Base-by-base conservation (phyloP, 2,888 invertebrate genomes). In the Lasioglossum lativentre region DNA sequence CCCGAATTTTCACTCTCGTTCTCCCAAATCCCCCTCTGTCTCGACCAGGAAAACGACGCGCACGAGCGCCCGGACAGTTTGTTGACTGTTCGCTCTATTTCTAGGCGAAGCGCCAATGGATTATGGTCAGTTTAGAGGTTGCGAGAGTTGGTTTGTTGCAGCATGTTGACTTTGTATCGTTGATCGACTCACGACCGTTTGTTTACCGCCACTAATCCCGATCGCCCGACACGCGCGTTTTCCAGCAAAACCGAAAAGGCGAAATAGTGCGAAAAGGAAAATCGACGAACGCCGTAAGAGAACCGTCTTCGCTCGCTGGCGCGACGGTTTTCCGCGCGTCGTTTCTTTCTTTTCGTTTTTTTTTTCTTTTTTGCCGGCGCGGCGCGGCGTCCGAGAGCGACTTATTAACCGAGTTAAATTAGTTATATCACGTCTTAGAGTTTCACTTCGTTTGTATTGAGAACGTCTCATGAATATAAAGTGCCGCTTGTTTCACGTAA, bases 31-130 rank as follows among this genome's bases (percentile, higher is more conserved):
- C 68, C 59, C 68, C 84, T 27, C 23, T 77, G 63, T 80, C 72
- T 82, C 86, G 82, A 75, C 79, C 70, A 75, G 80, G 81, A 89
- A 86, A 66, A 86, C 80, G 77, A 88, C 85, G 88, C 88, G 88
- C 85, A 85, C 66, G 89, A 80, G 81, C 85, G 86, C 86, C 85
- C 82, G 82, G 71, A 88, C 40, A 40, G 68, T 68, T 68, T 63
- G 68, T 38, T 47, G 34, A 93, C 88, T 84, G 82, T 93, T 90
- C 87, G 84, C 91, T 94, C 90, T 92, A 92, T 93, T 92, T 93
- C 92, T 93, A 94, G 93, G 92, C 91, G 89, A 93, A 92, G 87
- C 94, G 93, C 91, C 94, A 92, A 86, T 93, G 93, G 92, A 94
- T 91, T 93, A 93, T 93, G 93, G 93, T 93, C 93, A 94, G 94